Evolutionary conservation across 2,888 invertebrate genomes (phyloP), one percentile per base, ranked within the genome.

Genomic region (Mantis religiosa): DNA sequence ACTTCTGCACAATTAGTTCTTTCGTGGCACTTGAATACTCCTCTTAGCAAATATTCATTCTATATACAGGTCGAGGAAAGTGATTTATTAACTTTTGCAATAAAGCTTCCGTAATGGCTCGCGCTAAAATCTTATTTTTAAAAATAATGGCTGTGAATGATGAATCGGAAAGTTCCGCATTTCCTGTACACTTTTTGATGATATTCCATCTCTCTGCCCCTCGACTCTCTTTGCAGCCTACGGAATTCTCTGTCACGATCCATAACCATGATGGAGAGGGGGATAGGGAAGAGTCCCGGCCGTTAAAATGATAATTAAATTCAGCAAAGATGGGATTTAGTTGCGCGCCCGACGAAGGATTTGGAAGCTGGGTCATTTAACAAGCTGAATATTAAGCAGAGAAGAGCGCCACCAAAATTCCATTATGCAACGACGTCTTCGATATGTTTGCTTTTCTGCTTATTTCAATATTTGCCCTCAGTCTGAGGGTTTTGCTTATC

Each of bases 11-110:
- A 71, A 71, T 71, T 71, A 71, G 54, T 71, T 6, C 54, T 71
- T 54, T 71, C 54, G 6, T 71, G 54, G 25, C 54, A 71, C 25
- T 71, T 71, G 54, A 71, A 71, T 20, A 71, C 14, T 71, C 54
- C 54, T 71, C 54, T 71, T 71, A 71, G 54, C 54, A 71, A 71
- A 71, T 71, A 71, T 71, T 0, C 81, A 84, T 89, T 88, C 54
- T 20, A 84, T 89, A 89, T 85, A 82, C 87, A 47, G 47, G 47
- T 82, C 83, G 86, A 34, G 81, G 81, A 82, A 82, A 85, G 89
- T 88, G 89, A 89, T 89, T 89, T 89, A 89, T 89, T 87, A 89
- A 89, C 87, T 87, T 89, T 84, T 88, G 84, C 82, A 85, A 83
- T 82, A 88, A 88, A 89, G 82, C 82, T 87, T 85, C 88, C 85